These are phyloP conservation scores for Typhlichthys subterraneus DNA, from an alignment of 2,797 vertebrate genomes.

Conservation along the genomic window DNA sequence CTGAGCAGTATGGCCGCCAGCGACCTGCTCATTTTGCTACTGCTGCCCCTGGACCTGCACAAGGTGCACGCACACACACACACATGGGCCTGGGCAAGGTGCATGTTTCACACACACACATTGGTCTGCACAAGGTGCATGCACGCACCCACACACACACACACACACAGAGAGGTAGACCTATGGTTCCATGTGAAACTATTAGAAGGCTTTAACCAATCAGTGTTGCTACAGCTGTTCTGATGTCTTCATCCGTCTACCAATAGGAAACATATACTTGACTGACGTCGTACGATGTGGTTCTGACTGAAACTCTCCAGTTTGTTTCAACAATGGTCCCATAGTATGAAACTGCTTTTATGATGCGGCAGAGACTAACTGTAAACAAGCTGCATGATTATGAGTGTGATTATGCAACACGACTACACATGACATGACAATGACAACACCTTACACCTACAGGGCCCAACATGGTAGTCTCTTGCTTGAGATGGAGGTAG, in stretches of 20 bases:
- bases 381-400: too few species aligned
- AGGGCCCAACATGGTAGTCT: too few species aligned
- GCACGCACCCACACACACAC: not conserved
- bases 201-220: too few species aligned
- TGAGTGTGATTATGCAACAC: too few species aligned
- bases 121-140: too few species aligned
- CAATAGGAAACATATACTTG: not conserved
- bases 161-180: not conserved
- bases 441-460: too few species aligned
- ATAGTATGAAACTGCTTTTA: too few species aligned
- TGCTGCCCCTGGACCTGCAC: conserved; percentile 82
- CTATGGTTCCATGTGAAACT: too few species aligned
- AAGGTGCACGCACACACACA: conserved; percentile 60
- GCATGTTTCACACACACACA: not conserved
- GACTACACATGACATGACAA: too few species aligned
- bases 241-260: not conserved
- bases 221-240: not conserved
- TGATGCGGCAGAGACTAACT: too few species aligned
- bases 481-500: too few species aligned
- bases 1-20: conserved; percentile 84
- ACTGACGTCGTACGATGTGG: not conserved
- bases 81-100: not conserved
- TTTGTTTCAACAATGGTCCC: not conserved
- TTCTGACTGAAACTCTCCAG: not conserved
- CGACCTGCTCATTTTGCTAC: conserved; percentile 79